Base-by-base conservation (phyloP, 2,113 vertebrate genomes). In the Nesogale talazaci region DNA sequence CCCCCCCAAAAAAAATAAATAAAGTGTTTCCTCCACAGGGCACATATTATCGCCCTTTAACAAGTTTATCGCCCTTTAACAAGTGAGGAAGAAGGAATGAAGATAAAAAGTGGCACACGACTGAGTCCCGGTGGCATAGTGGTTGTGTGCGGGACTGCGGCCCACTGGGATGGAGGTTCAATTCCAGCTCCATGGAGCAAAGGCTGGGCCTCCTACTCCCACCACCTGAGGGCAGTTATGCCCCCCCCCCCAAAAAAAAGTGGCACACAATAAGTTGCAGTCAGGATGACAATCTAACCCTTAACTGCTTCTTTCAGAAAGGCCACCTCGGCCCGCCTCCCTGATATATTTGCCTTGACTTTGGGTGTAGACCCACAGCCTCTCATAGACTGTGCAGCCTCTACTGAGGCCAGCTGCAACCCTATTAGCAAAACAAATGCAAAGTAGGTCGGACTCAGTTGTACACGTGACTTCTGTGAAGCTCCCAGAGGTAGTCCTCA, bases 291-390 rank as follows among this genome's bases (percentile, higher is more conserved):
- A 86, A 36, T 29, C 17, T 83, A 81, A 81, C 59, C 63, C 20
- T 74, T 56, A 80, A 59, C 59, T 76, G 80, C n/a, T 12, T 93
- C 46, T 89, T 86, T 90, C 75, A 79, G 75, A 93, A 84, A 88
- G 56, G 22, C 27, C 74, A 17, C 38, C 10, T 38, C 34, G 9
- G 25, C 2, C 8, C 69, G 80, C 76, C 56, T 93, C 69, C 11
- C 27, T 72, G 36, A 88, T 36, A 82, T 56, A 78, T 14, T 92
- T 46, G 65, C 34, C 22, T 84, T 82, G 75, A 85, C 36, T 56
- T 94, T 40, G 78, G 31, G 74, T 82, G 67, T 46, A 93, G 81
- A 86, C 34, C 63, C 69, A 80, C 4, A 70, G 31, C 63, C 52
- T 95, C 86, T 65, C 86, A 79, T 31, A 4, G 86, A 92, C 82